These are phyloP conservation scores for Dendrocincla tyrannina DNA, from an alignment of 2,797 vertebrate genomes.

Conservation along the genomic window DNA sequence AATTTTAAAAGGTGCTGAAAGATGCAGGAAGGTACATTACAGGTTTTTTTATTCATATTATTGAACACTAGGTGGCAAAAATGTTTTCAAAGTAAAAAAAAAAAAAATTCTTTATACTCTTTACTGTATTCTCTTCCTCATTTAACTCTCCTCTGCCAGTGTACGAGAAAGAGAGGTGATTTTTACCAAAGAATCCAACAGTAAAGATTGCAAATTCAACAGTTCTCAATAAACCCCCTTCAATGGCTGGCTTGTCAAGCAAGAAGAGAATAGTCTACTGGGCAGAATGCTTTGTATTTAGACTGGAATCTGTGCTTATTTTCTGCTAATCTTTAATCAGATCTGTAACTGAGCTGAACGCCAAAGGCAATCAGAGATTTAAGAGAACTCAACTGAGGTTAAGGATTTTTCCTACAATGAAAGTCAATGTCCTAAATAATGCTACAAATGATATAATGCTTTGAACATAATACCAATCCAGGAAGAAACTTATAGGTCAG, in stretches of 20 bases:
- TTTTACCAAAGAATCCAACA: not conserved
- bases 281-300: not conserved
- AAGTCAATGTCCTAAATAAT: not conserved
- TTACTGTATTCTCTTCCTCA: not conserved
- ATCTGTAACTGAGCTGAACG: not conserved
- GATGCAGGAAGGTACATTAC: not conserved
- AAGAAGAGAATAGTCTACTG: not conserved
- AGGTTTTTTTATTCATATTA: not conserved
- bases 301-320: not conserved
- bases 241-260: not conserved
- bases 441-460: not conserved
- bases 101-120: not conserved
- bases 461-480: not conserved
- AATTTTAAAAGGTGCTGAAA: not conserved
- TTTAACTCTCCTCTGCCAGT: not conserved
- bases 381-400: not conserved
- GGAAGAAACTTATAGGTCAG: not conserved
- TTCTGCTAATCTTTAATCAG: not conserved
- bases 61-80: not conserved
- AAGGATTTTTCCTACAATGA: not conserved
- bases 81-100: not conserved
- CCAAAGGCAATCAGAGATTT: not conserved
- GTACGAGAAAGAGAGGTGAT: not conserved
- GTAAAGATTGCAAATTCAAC: not conserved
- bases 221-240: not conserved